Percentiles rank a stretch among this genome's conserved stretches.
These are phyloP conservation scores for Agrilus cyanescens DNA, from an alignment of 2,888 invertebrate genomes.

Conservation along the genomic window DNA sequence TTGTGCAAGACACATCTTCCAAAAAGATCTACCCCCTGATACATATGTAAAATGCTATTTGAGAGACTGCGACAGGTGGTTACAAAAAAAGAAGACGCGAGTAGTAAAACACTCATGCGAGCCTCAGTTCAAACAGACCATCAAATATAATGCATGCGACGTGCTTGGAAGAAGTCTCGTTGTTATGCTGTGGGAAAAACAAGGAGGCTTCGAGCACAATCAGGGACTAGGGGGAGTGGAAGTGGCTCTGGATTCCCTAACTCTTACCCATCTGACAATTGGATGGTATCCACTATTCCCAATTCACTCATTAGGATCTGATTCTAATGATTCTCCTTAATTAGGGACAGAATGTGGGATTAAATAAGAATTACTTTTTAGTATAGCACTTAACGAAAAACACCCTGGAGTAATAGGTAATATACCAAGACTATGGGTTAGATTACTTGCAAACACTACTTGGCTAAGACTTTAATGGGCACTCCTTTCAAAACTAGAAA, in stretches of 20 bases:
- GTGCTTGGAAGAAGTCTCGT: slow-evolving; percentile 70
- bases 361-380: no score
- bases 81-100: slow-evolving; percentile 85
- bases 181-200: slow-evolving; percentile 87
- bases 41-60: slow-evolving; percentile 92
- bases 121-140: slow-evolving; percentile 78
- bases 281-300: slow-evolving; percentile 91
- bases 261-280: slow-evolving; percentile 66
- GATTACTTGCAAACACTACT: no score
- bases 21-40: slow-evolving; percentile 64
- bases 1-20: slow-evolving; percentile 55
- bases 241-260: slow-evolving; percentile 70
- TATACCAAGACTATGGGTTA: no score
- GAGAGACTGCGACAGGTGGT: slow-evolving; percentile 76
- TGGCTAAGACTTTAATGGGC: no score
- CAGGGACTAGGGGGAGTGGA: slow-evolving; percentile 72
- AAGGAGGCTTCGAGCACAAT: slow-evolving; percentile 80
- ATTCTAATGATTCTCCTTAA: slow-evolving; percentile 42
- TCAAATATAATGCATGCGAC: slow-evolving; percentile 73
- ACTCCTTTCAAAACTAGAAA: no score
- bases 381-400: no score
- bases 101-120: slow-evolving; percentile 70
- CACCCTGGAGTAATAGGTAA: no score
- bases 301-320: slow-evolving; percentile 67
- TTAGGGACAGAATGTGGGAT: slow-evolving; percentile 11